Evolutionary conservation across 2,888 invertebrate genomes (phyloP).

Genomic region (Ommatoiulus sabulosus): DNA sequence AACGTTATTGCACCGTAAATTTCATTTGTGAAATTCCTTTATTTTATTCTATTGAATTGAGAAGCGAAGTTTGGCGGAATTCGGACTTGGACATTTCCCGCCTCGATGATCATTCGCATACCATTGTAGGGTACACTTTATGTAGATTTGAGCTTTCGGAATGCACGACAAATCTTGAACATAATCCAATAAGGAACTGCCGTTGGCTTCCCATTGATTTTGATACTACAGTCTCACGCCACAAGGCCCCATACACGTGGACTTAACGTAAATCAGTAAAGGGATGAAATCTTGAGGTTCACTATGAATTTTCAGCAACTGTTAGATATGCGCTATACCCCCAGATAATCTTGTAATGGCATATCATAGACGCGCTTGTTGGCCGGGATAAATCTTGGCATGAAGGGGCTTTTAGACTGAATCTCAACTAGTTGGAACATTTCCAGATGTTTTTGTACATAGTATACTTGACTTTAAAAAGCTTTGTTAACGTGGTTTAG

Average conservation of each 20-base stretch:
- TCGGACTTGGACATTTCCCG: neutral
- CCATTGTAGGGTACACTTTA: neutral
- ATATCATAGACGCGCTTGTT: too few relatives aligned
- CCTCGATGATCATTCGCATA: neutral
- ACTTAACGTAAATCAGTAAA: neutral
- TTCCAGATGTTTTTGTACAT: neutral
- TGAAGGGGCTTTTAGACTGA: neutral
- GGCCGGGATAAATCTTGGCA: neutral
- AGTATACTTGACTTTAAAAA: too few relatives aligned
- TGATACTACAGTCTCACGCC: neutral
- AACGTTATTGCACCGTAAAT: neutral
- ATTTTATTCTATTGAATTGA: slow-evolving; percentile 4
- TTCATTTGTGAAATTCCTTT: neutral
- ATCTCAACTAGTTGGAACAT: neutral
- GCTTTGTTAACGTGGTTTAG: neutral
- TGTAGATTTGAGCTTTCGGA: neutral
- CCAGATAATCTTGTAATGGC: too few relatives aligned
- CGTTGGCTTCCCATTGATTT: neutral
- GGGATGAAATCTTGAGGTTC: neutral
- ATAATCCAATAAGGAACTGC: slow-evolving; percentile 35
- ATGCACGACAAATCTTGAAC: neutral
- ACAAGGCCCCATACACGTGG: neutral
- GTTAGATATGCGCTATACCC: neutral
- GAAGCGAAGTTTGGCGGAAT: neutral
- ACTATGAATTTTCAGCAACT: neutral